Evolutionary conservation across 2,797 vertebrate species (phyloP), one percentile per base, ranked within the genome.

Genomic region (Neostethus bicornis): DNA sequence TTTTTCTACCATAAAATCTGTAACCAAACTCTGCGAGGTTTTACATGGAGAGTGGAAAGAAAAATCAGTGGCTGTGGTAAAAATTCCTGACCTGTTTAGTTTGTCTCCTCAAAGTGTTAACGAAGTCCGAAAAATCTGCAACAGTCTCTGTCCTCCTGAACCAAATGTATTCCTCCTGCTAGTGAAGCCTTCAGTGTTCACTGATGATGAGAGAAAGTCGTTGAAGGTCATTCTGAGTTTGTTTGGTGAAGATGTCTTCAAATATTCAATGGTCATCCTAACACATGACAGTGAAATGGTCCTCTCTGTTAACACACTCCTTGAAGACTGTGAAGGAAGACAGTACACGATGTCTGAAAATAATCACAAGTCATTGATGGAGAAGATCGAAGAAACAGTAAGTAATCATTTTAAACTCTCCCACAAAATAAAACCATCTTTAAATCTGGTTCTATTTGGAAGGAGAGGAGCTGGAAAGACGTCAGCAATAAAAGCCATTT

Each of bases 81-180:
- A 43, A 37, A 47, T 60, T 42, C 53, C 59, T 19, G 49, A 63
- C 24, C 11, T 62, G 6, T 56, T 54, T 29, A 52, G 19, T 31
- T 6, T 43, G 28, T 21, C 29, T 35, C 35, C 13, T 17, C 7
- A 70, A 10, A 2, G 5, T 10, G 10, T 46, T 14, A 52, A 5
- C 14, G n/a, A n/a, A 12, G 39, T 51, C 21, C 12, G 62, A 5
- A 39, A 51, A 14, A 56, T 3, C 3, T 47, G 47, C 51, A 38
- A 37, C 41, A 4, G 11, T 11, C 41, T 51, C 16, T 68, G 51
- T 41, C 0, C 5, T 31, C 55, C 55, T 29, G 55, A 55, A 41
- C 55, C 55, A 29, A n/a, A 59, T 31, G 26, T 69, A 31, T 45
- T 61, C 20, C 57, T 69, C 34, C 66, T 68, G 29, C 13, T 68